phyloP scores from a whole-genome alignment of 2,113 vertebrate species.

The Coturnix japonica region DNA sequence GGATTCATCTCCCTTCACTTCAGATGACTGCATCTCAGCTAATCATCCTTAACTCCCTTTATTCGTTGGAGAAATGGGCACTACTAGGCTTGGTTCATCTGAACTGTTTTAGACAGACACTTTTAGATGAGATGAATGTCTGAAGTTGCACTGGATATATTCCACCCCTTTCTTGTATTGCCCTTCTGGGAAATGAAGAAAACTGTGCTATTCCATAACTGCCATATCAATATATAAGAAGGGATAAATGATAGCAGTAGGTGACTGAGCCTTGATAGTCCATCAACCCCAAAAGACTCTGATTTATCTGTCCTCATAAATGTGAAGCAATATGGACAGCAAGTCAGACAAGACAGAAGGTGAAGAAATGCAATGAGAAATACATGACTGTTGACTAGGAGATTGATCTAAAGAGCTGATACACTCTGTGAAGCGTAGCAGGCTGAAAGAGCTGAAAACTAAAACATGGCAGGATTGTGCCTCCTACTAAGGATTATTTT shows the following conservation, averaged over 20 bases:
- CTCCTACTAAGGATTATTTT: neutral
- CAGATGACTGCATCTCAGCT: neutral
- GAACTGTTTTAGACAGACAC: neutral
- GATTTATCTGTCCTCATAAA: conserved; percentile 50
- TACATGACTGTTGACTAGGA: neutral
- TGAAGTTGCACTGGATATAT: neutral
- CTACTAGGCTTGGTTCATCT: neutral
- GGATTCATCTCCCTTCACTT: neutral
- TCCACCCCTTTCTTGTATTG: neutral
- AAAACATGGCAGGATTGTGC: neutral
- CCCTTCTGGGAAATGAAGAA: conserved; percentile 26
- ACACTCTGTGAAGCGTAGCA: neutral
- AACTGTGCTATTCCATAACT: neutral
- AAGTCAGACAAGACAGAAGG: neutral
- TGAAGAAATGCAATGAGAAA: conserved; percentile 2
- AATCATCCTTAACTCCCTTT: neutral
- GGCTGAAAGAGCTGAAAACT: neutral
- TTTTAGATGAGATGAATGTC: conserved; percentile 25
- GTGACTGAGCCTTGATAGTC: conserved; percentile 26
- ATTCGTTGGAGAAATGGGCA: neutral
- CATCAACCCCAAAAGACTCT: conserved; percentile 13
- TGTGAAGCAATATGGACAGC: neutral
- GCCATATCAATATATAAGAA: neutral
- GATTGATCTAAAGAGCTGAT: neutral
- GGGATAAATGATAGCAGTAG: conserved; percentile 48